Percentiles rank a stretch among this genome's conserved stretches.
Conservation (phyloP, 2,888 invertebrate species). For the Leucophenga maculata region DNA sequence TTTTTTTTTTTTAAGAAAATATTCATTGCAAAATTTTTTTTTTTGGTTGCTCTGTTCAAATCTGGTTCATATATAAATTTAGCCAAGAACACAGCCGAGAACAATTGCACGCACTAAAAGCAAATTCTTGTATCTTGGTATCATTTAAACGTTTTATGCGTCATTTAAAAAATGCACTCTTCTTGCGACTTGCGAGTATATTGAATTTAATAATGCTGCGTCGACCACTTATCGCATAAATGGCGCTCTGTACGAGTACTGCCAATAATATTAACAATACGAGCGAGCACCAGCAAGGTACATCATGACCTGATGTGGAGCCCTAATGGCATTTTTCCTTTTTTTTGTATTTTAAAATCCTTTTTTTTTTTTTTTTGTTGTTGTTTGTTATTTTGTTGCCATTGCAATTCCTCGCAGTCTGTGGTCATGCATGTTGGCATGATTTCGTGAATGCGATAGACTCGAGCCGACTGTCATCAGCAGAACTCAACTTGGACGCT, state of each 20-base stretch:
- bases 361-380: slow-evolving; percentile 16
- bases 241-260: neutral
- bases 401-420: neutral
- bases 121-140: slow-evolving; percentile 31
- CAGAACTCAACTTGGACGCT: neutral
- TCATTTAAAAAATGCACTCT: slow-evolving; percentile 51
- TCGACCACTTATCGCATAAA: slow-evolving; percentile 1
- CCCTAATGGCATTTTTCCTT: slow-evolving; percentile 26
- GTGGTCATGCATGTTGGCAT: slow-evolving; percentile 13
- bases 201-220: slow-evolving; percentile 17
- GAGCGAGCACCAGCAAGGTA: neutral
- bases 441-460: slow-evolving; percentile 23
- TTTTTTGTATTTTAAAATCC: neutral
- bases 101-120: too few relatives aligned
- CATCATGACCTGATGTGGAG: neutral
- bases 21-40: too few relatives aligned
- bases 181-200: too few relatives aligned
- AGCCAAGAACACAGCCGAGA: too few relatives aligned
- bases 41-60: too few relatives aligned
- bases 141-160: slow-evolving; percentile 63
- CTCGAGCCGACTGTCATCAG: neutral
- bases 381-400: too few relatives aligned
- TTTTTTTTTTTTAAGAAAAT: too few relatives aligned
- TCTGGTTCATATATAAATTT: too few relatives aligned
- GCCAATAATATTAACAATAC: neutral